Percentiles rank a stretch among this genome's conserved stretches.
phyloP scores from a whole-genome alignment of 1,140 invertebrate genomes.

The Protaetia brevitarsis region DNA sequence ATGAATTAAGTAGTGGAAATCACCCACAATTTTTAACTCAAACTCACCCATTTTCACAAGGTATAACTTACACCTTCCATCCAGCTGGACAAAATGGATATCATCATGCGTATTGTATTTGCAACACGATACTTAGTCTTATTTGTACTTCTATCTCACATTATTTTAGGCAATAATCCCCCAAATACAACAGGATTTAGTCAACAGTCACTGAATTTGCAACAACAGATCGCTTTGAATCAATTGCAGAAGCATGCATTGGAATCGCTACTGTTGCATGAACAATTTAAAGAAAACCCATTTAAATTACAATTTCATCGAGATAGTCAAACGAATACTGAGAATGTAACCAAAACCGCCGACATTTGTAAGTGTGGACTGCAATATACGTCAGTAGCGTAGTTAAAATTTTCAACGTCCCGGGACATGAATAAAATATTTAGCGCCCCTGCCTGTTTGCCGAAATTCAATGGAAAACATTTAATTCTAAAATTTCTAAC shows the following conservation, averaged over 20 bases:
- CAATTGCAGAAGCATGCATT: conserved; percentile 19
- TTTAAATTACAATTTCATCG: conserved; percentile 19
- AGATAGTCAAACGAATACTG: conserved; percentile 17
- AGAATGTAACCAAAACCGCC: neutral
- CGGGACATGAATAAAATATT: too few species aligned
- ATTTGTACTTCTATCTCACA: neutral
- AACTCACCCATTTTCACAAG: neutral
- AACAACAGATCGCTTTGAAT: conserved; percentile 26
- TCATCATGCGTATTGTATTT: conserved; percentile 17
- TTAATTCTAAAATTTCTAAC: too few species aligned
- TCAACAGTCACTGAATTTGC: conserved; percentile 10
- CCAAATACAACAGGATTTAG: too few species aligned
- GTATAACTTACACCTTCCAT: conserved; percentile 12
- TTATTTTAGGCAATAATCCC: too few species aligned
- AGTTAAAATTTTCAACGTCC: too few species aligned
- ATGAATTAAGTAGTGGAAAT: too few species aligned
- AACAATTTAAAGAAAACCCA: conserved; percentile 18
- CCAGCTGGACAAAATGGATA: neutral
- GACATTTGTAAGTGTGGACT: conserved; percentile 1
- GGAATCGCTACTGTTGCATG: conserved; percentile 20
- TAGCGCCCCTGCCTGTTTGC: too few species aligned
- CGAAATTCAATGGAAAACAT: too few species aligned
- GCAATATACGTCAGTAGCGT: too few species aligned
- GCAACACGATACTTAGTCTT: neutral
- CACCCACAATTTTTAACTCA: neutral